Conservation (phyloP, 2,888 invertebrate species). For the Chrysomela aeneicollis region DNA sequence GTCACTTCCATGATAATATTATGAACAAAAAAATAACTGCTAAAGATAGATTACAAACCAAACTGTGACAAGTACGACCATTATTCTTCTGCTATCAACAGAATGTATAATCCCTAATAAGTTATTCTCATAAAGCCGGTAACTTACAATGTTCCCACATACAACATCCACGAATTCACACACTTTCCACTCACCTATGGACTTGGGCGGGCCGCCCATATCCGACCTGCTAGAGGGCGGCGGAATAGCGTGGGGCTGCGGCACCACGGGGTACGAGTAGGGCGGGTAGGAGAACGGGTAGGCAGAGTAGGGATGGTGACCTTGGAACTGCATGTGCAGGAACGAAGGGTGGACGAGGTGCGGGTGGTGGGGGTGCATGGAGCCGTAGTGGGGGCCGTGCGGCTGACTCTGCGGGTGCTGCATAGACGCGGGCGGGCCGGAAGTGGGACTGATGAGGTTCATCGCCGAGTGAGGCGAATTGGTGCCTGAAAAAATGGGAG, state of each 20-base stretch:
- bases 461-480: slow-evolving; percentile 67
- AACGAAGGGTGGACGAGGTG: slow-evolving; percentile 74
- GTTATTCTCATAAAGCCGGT: no score
- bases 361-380: slow-evolving; percentile 74
- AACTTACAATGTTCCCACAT: no score
- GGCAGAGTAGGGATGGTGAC: slow-evolving; percentile 71
- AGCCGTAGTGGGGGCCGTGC: slow-evolving; percentile 69
- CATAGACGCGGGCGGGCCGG: slow-evolving; percentile 66
- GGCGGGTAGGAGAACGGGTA: slow-evolving; percentile 76
- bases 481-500: slow-evolving; percentile 42
- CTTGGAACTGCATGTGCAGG: slow-evolving; percentile 69
- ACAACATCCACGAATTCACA: not conserved
- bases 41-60: no score
- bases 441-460: slow-evolving; percentile 67
- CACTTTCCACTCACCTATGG: slow-evolving; percentile 33
- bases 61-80: no score
- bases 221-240: slow-evolving; percentile 63
- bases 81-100: no score
- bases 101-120: no score
- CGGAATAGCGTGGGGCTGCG: slow-evolving; percentile 78
- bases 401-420: slow-evolving; percentile 70
- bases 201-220: slow-evolving; percentile 47
- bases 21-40: no score
- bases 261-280: slow-evolving; percentile 77
- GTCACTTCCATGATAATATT: no score